Evolutionary conservation across 2,797 vertebrate species (phyloP).

Genomic region (Anguilla anguilla): DNA sequence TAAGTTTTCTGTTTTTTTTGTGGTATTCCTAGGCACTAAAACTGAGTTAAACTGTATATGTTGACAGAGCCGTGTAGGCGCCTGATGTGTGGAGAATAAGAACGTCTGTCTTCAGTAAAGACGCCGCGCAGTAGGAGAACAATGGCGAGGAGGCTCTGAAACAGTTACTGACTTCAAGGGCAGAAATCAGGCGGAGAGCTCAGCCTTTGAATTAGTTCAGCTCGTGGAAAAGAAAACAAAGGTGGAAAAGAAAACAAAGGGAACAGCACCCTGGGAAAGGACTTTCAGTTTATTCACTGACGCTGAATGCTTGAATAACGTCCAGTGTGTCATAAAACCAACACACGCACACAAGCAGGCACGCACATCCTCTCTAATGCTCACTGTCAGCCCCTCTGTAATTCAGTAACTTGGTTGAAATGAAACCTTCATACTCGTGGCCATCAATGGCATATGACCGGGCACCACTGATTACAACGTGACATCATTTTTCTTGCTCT

Average conservation of each 20-base stretch:
- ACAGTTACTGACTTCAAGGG: slow-evolving; percentile 5
- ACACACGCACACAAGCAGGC: background rate
- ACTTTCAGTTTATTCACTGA: too few species aligned
- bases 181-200: background rate
- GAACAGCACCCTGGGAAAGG: background rate
- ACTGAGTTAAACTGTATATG: background rate
- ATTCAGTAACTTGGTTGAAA: too few species aligned
- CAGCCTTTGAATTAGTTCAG: background rate
- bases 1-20: background rate
- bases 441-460: too few species aligned
- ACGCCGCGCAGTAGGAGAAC: background rate
- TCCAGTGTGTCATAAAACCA: slow-evolving; percentile 21
- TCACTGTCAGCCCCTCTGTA: too few species aligned
- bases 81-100: background rate
- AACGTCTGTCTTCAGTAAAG: background rate
- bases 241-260: background rate
- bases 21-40: background rate
- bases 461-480: too few species aligned
- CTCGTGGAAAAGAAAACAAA: background rate
- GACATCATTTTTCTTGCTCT: too few species aligned
- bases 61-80: background rate
- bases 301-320: background rate
- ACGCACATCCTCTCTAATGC: background rate
- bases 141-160: background rate
- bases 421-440: too few species aligned